Percentiles rank a stretch among this genome's conserved stretches.
These are phyloP conservation scores for Synanthedon andrenaeformis DNA, from an alignment of 2,888 invertebrate genomes.

Conservation along the genomic window DNA sequence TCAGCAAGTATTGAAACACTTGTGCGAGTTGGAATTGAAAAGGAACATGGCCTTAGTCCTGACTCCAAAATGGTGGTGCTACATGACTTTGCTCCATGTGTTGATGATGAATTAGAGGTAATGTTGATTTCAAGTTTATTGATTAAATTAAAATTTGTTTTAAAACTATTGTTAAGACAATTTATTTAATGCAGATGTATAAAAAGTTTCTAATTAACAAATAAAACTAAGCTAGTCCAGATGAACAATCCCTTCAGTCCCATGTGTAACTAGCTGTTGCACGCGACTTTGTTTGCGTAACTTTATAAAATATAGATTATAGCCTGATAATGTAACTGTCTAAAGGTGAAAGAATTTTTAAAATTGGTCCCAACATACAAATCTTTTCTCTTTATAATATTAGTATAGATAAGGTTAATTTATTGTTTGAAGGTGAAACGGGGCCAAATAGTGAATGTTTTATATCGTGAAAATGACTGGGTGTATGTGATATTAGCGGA, in stretches of 20 bases:
- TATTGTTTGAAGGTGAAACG: conserved; percentile 73
- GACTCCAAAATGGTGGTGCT: conserved; percentile 96
- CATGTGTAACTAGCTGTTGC: too few relatives aligned
- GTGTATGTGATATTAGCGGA: conserved; percentile 94
- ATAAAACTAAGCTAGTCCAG: too few relatives aligned
- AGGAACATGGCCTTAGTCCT: conserved; percentile 90
- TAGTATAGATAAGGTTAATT: too few relatives aligned
- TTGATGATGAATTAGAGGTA: conserved; percentile 93
- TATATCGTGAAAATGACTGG: conserved; percentile 97
- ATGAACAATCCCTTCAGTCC: too few relatives aligned
- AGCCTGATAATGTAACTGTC: too few relatives aligned
- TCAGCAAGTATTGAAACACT: conserved; percentile 93
- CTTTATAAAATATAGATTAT: too few relatives aligned
- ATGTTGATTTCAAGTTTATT: conserved; percentile 16
- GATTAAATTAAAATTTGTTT: not conserved
- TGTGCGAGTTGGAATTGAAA: conserved; percentile 90
- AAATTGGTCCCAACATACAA: too few relatives aligned
- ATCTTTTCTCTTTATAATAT: too few relatives aligned
- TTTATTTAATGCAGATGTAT: too few relatives aligned
- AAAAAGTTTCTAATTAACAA: too few relatives aligned
- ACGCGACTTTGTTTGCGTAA: too few relatives aligned
- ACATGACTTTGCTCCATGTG: conserved; percentile 95
- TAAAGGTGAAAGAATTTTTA: too few relatives aligned
- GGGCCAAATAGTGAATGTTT: conserved; percentile 93
- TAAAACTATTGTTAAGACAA: not conserved